A percentile compares a stretch with the other conserved stretches of the same genome.
These are phyloP conservation scores for Lanius collurio DNA, from an alignment of 2,113 vertebrate genomes.

Conservation along the genomic window DNA sequence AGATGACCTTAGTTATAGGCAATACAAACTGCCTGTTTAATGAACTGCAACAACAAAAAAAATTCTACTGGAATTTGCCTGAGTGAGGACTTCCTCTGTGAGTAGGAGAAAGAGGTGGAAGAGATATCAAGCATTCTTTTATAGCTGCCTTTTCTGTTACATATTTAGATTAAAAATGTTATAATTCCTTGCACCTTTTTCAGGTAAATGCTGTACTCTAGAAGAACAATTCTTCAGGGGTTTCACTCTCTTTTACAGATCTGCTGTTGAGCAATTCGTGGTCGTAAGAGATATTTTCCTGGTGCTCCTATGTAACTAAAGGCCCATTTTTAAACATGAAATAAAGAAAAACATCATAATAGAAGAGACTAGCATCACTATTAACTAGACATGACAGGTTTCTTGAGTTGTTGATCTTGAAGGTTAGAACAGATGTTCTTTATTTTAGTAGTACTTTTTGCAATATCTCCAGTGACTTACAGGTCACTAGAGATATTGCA, in stretches of 20 bases:
- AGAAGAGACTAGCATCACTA: neutral
- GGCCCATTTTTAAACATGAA: neutral
- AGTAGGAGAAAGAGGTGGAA: neutral
- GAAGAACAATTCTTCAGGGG: neutral
- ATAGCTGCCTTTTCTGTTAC: neutral
- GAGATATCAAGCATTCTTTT: neutral
- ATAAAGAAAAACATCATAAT: neutral
- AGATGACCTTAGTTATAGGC: neutral
- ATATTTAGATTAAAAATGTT: neutral
- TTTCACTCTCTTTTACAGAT: neutral
- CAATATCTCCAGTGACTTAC: neutral
- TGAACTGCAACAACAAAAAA: neutral
- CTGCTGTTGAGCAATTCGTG: neutral
- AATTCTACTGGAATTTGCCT: neutral
- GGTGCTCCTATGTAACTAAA: neutral
- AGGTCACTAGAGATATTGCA: neutral
- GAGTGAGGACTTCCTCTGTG: neutral
- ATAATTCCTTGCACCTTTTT: neutral
- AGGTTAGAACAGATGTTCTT: neutral
- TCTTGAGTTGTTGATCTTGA: neutral
- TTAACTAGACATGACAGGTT: neutral
- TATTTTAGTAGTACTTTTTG: neutral
- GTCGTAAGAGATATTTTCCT: neutral
- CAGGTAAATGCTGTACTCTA: neutral
- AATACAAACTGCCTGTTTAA: neutral